These are phyloP conservation scores for Plectropomus leopardus DNA, from an alignment of 2,113 vertebrate species.

Conservation along the genomic window DNA sequence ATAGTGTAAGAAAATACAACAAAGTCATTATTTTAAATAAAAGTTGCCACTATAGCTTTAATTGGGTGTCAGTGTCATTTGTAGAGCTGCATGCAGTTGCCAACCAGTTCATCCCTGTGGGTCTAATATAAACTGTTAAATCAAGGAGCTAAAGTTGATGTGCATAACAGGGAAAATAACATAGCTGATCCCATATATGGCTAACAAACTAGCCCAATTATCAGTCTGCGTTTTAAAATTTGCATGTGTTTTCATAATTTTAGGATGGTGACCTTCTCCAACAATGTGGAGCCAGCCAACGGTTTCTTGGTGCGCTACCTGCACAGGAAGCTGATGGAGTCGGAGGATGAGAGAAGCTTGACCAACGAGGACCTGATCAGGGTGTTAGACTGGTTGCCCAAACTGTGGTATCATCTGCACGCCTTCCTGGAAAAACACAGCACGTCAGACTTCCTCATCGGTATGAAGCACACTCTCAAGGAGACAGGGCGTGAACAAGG, in stretches of 20 bases:
- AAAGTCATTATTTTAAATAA: too few species aligned
- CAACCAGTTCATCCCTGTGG: not conserved
- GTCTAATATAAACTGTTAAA: not conserved
- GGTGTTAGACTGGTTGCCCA: constrained; percentile 97
- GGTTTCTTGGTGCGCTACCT: constrained; percentile 97
- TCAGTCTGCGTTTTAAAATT: not conserved
- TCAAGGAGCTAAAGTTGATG: not conserved
- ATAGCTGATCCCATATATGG: not conserved
- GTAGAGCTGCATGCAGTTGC: not conserved
- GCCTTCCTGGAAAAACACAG: constrained; percentile 99
- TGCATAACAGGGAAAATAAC: not conserved
- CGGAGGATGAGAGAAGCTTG: constrained; percentile 90
- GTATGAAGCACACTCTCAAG: constrained; percentile 75
- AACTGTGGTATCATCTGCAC: constrained; percentile 98
- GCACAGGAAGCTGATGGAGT: constrained; percentile 95
- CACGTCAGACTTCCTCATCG: constrained; percentile 98
- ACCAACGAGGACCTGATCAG: constrained; percentile 93
- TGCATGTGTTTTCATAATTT: not conserved
- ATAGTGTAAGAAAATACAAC: too few species aligned
- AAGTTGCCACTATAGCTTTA: too few species aligned
- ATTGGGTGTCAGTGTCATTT: not conserved
- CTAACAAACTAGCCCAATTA: not conserved
- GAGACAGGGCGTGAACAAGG: not conserved
- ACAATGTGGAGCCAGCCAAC: constrained; percentile 97
- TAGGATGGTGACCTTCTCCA: constrained; percentile 98